These are phyloP conservation scores for Saccopteryx bilineata DNA, from an alignment of 2,113 vertebrate genomes.

Conservation along the genomic window DNA sequence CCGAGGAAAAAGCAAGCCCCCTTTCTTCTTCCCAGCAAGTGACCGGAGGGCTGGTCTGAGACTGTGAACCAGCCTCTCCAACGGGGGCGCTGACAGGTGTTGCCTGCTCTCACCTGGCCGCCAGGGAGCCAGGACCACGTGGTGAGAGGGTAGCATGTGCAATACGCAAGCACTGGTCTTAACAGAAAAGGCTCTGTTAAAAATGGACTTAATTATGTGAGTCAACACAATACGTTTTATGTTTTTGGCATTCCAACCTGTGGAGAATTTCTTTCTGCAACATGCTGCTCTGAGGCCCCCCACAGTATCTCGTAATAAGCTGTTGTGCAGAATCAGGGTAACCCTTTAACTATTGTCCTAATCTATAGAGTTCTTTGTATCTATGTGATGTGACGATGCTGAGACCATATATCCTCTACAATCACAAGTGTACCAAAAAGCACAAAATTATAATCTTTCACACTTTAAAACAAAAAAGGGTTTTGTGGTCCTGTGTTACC, in stretches of 20 bases:
- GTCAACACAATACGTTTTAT: background rate
- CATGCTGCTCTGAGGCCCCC: background rate
- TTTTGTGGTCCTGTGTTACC: constrained; percentile 68
- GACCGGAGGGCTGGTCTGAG: background rate
- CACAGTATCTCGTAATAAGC: constrained; percentile 18
- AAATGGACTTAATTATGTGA: background rate
- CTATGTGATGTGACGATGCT: constrained; percentile 42
- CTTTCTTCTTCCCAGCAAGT: background rate
- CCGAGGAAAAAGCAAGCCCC: background rate
- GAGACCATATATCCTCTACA: background rate
- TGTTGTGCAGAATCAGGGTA: background rate
- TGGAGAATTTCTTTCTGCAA: constrained; percentile 24
- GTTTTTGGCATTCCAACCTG: constrained; percentile 68
- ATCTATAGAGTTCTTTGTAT: constrained; percentile 12
- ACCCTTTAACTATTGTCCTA: background rate
- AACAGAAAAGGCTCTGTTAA: background rate
- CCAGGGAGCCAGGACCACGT: background rate
- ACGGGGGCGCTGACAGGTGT: background rate
- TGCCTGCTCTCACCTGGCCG: background rate
- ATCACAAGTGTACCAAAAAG: constrained; percentile 56
- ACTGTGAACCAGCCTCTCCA: background rate
- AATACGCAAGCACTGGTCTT: background rate
- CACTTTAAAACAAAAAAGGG: constrained; percentile 16
- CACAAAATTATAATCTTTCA: constrained; percentile 50
- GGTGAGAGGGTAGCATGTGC: rapidly evolving